Conservation (phyloP, 1,140 invertebrate genomes). For the Drosophila arizonae region DNA sequence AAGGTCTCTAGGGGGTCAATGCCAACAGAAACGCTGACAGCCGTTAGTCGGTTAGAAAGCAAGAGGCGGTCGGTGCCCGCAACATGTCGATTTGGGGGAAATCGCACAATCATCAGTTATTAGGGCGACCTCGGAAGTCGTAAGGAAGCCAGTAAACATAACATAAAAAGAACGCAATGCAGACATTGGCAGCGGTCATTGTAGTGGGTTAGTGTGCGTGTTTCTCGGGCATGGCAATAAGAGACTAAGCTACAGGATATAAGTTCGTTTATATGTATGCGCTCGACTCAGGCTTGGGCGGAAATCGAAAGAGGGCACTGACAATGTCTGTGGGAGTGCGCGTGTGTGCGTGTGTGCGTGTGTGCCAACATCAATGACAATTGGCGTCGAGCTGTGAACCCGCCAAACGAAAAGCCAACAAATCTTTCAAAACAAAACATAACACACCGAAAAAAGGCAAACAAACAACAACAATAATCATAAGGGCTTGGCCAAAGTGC, state of each 20-base stretch:
- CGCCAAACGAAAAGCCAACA: conserved; percentile 62
- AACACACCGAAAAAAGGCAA: conserved; percentile 16
- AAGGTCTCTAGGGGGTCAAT: conserved; percentile 77
- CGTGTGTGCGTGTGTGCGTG: neutral
- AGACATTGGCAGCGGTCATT: conserved; percentile 29
- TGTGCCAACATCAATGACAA: conserved; percentile 42
- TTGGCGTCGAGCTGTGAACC: conserved; percentile 46
- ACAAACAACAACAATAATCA: conserved; percentile 13
- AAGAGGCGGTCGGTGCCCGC: conserved; percentile 12
- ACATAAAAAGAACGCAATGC: conserved; percentile 45
- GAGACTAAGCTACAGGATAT: conserved; percentile 67
- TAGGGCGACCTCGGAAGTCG: conserved; percentile 72
- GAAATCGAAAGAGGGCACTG: conserved; percentile 65
- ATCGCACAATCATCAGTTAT: conserved; percentile 80
- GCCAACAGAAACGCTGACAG: conserved; percentile 75
- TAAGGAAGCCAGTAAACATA: conserved; percentile 64
- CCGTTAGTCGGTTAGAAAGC: conserved; percentile 1
- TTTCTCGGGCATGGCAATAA: conserved; percentile 47
- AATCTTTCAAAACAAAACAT: conserved; percentile 71
- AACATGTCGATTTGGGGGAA: conserved; percentile 50
- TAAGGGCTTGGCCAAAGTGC: conserved; percentile 24
- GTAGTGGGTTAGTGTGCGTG: conserved; percentile 41
- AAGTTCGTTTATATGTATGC: conserved; percentile 38
- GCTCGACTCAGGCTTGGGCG: conserved; percentile 30
- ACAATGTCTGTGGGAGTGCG: conserved; percentile 18